These are phyloP conservation scores for Bovichtus variegatus DNA, from an alignment of 2,797 vertebrate genomes.

Conservation along the genomic window DNA sequence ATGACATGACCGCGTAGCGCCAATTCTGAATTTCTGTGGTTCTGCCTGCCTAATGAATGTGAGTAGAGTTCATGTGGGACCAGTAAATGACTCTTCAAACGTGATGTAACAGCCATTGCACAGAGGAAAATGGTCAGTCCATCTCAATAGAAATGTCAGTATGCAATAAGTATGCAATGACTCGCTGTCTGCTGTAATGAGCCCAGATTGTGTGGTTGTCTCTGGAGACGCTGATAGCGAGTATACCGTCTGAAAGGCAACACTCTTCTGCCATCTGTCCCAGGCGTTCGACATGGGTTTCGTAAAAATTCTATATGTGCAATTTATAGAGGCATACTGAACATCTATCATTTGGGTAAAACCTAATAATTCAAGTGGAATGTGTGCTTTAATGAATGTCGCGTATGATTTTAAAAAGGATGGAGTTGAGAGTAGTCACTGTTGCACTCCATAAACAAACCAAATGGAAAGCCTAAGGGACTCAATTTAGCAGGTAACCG, in stretches of 20 bases:
- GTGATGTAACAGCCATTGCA: conserved; percentile 72
- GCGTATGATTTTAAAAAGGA: conserved; percentile 29
- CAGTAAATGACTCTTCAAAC: conserved; percentile 76
- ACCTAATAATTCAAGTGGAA: conserved; percentile 45
- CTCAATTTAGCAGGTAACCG: conserved; percentile 77
- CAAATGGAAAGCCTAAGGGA: conserved; percentile 69
- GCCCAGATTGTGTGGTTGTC: conserved; percentile 69
- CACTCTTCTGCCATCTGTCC: conserved; percentile 65
- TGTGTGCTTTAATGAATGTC: conserved; percentile 45
- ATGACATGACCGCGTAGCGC: conserved; percentile 54
- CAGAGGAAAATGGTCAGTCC: conserved; percentile 73
- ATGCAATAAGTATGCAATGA: conserved; percentile 81
- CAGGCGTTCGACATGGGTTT: conserved; percentile 32
- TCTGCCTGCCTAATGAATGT: conserved; percentile 75
- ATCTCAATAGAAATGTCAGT: conserved; percentile 81
- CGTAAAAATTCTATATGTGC: conserved; percentile 36
- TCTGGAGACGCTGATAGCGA: conserved; percentile 67
- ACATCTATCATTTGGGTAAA: conserved; percentile 32
- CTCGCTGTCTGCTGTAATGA: conserved; percentile 78
- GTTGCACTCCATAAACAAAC: conserved; percentile 48
- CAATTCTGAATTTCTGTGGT: conserved; percentile 52
- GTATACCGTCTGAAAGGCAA: conserved; percentile 63
- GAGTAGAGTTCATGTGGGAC: conserved; percentile 76
- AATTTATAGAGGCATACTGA: conserved; percentile 35
- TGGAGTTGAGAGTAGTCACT: conserved; percentile 27